Percentiles rank a stretch among this genome's conserved stretches.
These are phyloP conservation scores for Hypselothyrea guttata DNA, from an alignment of 2,888 invertebrate genomes.

Conservation along the genomic window DNA sequence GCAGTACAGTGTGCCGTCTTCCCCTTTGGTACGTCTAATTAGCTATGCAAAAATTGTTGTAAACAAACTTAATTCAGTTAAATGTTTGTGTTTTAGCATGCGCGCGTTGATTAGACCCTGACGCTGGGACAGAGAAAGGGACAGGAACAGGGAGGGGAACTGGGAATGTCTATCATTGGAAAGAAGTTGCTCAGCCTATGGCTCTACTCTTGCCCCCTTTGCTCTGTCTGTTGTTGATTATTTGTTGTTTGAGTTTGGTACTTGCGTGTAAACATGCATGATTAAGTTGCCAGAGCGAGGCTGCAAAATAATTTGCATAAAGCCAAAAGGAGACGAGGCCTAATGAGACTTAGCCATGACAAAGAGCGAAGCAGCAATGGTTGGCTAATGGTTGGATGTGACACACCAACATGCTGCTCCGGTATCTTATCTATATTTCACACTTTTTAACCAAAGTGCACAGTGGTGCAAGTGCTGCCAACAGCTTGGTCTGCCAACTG, in stretches of 20 bases:
- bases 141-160: not conserved
- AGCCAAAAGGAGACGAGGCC: constrained; percentile 24
- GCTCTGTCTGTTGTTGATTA: constrained; percentile 23
- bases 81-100: constrained; percentile 72
- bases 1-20: constrained; percentile 11
- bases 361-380: constrained; percentile 2
- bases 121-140: constrained; percentile 38
- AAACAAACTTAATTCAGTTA: constrained; percentile 73
- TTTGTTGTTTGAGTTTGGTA: constrained; percentile 67
- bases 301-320: constrained; percentile 56
- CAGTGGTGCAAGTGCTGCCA: constrained; percentile 27
- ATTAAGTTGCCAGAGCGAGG: constrained; percentile 63
- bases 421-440: constrained; percentile 52
- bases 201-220: constrained; percentile 43
- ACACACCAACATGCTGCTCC: constrained; percentile 23
- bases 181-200: not conserved
- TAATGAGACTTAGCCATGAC: constrained; percentile 33
- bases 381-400: constrained; percentile 42
- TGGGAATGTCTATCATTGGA: constrained; percentile 9
- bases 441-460: constrained; percentile 48
- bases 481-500: constrained; percentile 46
- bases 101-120: constrained; percentile 62
- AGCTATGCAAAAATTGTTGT: constrained; percentile 72
- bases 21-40: constrained; percentile 53
- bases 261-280: constrained; percentile 75